phyloP scores from a whole-genome alignment of 2,888 invertebrate genomes.

The Aromia moschata region DNA sequence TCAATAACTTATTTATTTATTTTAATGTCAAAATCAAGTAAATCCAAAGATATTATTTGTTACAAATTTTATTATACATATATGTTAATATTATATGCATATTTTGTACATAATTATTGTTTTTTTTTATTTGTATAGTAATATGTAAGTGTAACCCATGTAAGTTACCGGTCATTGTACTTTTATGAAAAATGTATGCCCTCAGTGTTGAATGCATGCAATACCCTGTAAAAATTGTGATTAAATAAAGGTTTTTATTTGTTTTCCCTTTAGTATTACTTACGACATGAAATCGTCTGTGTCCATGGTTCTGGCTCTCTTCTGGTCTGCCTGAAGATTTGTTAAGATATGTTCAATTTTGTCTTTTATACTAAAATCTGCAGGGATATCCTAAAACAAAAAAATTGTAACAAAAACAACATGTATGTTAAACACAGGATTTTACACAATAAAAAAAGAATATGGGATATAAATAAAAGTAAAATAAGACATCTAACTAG shows the following conservation, averaged over 20 bases:
- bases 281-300: constrained; percentile 92
- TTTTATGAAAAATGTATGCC: constrained; percentile 90
- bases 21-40: constrained; percentile 9
- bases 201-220: constrained; percentile 82
- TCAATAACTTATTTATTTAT: constrained; percentile 26
- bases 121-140: constrained; percentile 22
- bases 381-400: constrained; percentile 73
- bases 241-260: constrained; percentile 35
- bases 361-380: constrained; percentile 83
- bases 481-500: no score
- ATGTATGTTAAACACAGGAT: no score
- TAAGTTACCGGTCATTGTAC: constrained; percentile 21
- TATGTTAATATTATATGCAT: constrained; percentile 17
- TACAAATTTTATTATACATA: constrained; percentile 22
- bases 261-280: constrained; percentile 41
- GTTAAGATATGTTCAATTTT: constrained; percentile 80
- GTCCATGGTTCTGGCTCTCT: constrained; percentile 93
- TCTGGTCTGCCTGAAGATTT: constrained; percentile 74
- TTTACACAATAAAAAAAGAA: no score
- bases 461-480: no score
- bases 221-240: constrained; percentile 50
- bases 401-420: no score
- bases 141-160: constrained; percentile 3
- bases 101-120: constrained; percentile 24
- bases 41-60: constrained; percentile 38